phyloP scores from a whole-genome alignment of 1,140 invertebrate species.

The Zaprionus camerounensis region DNA sequence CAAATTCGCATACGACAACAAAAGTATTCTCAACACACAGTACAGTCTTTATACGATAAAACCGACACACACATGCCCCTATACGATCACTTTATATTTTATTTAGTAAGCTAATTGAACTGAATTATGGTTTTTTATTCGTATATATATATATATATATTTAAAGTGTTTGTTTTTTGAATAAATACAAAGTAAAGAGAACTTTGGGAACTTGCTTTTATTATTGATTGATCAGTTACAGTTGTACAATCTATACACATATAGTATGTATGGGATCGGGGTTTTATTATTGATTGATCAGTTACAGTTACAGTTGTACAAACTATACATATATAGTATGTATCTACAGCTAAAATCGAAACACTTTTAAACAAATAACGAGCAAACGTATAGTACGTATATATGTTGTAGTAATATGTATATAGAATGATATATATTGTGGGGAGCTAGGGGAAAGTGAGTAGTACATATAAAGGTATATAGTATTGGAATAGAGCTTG shows the following conservation, averaged over 20 bases:
- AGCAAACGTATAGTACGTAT: slow-evolving; percentile 54
- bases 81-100: slow-evolving; percentile 46
- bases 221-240: slow-evolving; percentile 58
- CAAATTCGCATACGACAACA: slow-evolving; percentile 22
- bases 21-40: slow-evolving; percentile 64
- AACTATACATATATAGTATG: slow-evolving; percentile 43
- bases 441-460: slow-evolving; percentile 16
- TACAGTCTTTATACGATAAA: slow-evolving; percentile 48
- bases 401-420: slow-evolving; percentile 9
- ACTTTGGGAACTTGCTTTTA: slow-evolving; percentile 32
- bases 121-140: slow-evolving; percentile 62
- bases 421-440: slow-evolving; percentile 20
- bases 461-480: slow-evolving; percentile 1
- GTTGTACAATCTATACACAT: slow-evolving; percentile 57
- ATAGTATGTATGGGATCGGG: slow-evolving; percentile 22
- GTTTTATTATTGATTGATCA: slow-evolving; percentile 64
- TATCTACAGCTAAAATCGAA: slow-evolving; percentile 69
- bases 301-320: slow-evolving; percentile 43
- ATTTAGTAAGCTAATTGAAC: slow-evolving; percentile 74
- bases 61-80: slow-evolving; percentile 31
- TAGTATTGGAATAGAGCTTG: background rate
- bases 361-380: slow-evolving; percentile 72
- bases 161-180: slow-evolving; percentile 56
- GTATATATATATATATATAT: slow-evolving; percentile 30
- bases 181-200: slow-evolving; percentile 56